Conservation (phyloP, 1,140 invertebrate species). For the Camponotus vicinus region DNA sequence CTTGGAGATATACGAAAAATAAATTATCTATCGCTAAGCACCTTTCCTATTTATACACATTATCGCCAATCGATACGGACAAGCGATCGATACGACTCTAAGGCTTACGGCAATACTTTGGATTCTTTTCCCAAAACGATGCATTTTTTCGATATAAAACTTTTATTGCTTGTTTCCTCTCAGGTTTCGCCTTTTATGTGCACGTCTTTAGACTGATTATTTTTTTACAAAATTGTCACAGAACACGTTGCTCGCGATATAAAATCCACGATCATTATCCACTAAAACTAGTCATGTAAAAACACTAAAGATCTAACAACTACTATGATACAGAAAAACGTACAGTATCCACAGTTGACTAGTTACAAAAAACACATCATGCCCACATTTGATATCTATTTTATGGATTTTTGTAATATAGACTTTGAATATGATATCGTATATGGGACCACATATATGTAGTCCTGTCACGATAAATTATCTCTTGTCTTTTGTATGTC, state of each 20-base stretch:
- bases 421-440: too few relatives aligned
- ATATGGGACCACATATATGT: background rate
- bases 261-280: slow-evolving; percentile 29
- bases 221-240: slow-evolving; percentile 35
- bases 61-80: background rate
- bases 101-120: slow-evolving; percentile 31
- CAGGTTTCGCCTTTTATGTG: background rate
- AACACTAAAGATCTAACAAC: slow-evolving; percentile 51
- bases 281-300: slow-evolving; percentile 23
- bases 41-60: slow-evolving; percentile 66
- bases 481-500: background rate
- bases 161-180: background rate
- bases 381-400: slow-evolving; percentile 27
- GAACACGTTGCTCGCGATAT: slow-evolving; percentile 12
- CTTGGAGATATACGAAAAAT: slow-evolving; percentile 70
- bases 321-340: slow-evolving; percentile 72
- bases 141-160: background rate
- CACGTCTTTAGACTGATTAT: background rate
- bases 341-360: slow-evolving; percentile 79
- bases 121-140: slow-evolving; percentile 20
- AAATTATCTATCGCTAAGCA: slow-evolving; percentile 76
- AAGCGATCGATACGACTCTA: background rate
- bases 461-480: background rate
- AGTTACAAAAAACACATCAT: slow-evolving; percentile 80
- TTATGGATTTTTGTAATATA: background rate